Base-by-base conservation (phyloP, 37 sponge, comb jelly and placozoan species). In the Spongilla lacustris region DNA sequence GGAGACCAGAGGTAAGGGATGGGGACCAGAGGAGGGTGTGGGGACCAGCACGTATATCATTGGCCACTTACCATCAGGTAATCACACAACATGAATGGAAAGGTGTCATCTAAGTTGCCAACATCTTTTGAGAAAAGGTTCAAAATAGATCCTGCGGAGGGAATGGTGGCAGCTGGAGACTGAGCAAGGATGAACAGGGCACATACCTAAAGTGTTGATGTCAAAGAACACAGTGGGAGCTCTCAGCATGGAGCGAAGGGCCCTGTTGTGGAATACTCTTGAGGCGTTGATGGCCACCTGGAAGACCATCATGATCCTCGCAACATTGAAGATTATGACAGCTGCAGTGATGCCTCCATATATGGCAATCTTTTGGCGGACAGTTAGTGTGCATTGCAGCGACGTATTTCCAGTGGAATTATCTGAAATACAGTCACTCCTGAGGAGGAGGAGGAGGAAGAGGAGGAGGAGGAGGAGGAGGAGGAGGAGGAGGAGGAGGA, bases 51-150 rank as follows among this genome's bases (percentile, higher is more conserved):
- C 14, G 19, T 17, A 58, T 17, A 13, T 24, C 11, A 8, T 10
- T 48, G 28, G 2, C 10, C 10, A 49, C 85, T 91, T 58, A 94
- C 95, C 67, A 74, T 25, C 22, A 89, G 26, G 46, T 50, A 86
- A 33, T 92, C 85, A 76, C 48, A 84, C 41, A 87, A 92, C 50
- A 50, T 36, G 38, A 49, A 89, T 27, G 95, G 95, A 27, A 95
- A 77, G 24, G 88, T 48, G 66, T 89, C 90, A 50, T 95, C 95
- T 27, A 95, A 50, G 38, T 86, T 87, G 0, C 90, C 87, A 78
- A 92, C 30, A 49, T 95, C 95, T 69, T 95, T 94, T 33, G 95
- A 89, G 37, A 95, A 95, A 4, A 87, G 66, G 74, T 95, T 95
- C 76, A 95, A 78, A 28, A 95, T 86, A 58, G 93, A 81, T 33